Conservation (phyloP, 1,140 invertebrate species). For the Drosophila subobscura region DNA sequence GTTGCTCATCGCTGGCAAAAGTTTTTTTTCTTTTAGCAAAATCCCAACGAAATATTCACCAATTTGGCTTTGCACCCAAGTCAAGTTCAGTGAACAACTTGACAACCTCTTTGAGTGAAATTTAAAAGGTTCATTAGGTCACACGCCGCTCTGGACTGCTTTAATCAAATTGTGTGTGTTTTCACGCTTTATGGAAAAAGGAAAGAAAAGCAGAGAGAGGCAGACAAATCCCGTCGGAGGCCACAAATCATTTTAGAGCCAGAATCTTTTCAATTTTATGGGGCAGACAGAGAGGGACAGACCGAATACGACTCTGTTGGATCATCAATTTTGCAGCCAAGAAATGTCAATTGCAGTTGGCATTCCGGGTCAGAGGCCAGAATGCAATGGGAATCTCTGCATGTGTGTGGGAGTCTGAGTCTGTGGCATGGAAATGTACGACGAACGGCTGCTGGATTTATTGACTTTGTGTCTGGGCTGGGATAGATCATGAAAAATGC, state of each 20-base stretch:
- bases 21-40: background rate
- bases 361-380: slow-evolving; percentile 58
- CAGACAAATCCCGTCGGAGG: background rate
- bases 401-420: slow-evolving; percentile 16
- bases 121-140: slow-evolving; percentile 43
- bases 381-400: slow-evolving; percentile 53
- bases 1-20: slow-evolving; percentile 3
- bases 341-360: slow-evolving; percentile 72
- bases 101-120: slow-evolving; percentile 33
- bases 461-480: slow-evolving; percentile 36
- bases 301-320: slow-evolving; percentile 17
- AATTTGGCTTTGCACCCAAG: slow-evolving; percentile 3
- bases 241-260: slow-evolving; percentile 23
- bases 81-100: slow-evolving; percentile 38
- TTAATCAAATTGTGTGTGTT: slow-evolving; percentile 27
- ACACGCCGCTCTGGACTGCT: slow-evolving; percentile 18
- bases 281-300: slow-evolving; percentile 27
- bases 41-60: background rate
- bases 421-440: slow-evolving; percentile 19
- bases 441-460: slow-evolving; percentile 55
- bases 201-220: no score
- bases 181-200: slow-evolving; percentile 12
- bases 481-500: slow-evolving; percentile 48
- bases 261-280: slow-evolving; percentile 29
- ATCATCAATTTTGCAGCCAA: slow-evolving; percentile 73